Evolutionary conservation across 1,140 invertebrate species (phyloP).

Genomic region (Drosophila repleta): DNA sequence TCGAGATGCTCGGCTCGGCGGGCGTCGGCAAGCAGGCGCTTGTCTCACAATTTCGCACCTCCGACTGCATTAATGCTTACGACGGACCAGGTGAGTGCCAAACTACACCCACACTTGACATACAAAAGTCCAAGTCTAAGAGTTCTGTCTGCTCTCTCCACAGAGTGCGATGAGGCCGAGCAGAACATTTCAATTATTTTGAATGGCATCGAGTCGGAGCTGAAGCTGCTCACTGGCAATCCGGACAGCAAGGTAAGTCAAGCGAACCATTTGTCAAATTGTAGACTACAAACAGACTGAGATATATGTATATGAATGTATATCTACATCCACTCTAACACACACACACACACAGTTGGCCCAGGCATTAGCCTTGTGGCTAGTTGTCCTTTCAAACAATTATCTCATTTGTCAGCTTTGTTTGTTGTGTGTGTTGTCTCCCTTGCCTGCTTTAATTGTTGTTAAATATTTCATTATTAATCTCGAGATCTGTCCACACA

Average conservation of each 20-base stretch:
- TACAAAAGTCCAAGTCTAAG: neutral
- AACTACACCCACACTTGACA: neutral
- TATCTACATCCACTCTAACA: neutral
- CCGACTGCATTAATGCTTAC: conserved; percentile 96
- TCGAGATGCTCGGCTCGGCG: conserved; percentile 92
- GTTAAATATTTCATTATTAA: conserved; percentile 72
- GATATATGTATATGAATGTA: neutral
- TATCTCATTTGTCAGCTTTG: conserved; percentile 2
- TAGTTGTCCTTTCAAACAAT: neutral
- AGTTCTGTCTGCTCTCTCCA: conserved; percentile 45
- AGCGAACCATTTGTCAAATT: conserved; percentile 40
- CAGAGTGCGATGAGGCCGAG: conserved; percentile 89
- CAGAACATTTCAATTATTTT: conserved; percentile 94
- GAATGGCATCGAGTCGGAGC: conserved; percentile 95
- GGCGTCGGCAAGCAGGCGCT: conserved; percentile 96
- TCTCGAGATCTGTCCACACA: conserved; percentile 12
- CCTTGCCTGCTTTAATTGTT: conserved; percentile 55
- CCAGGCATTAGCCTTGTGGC: neutral
- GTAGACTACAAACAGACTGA: neutral
- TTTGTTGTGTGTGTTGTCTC: conserved; percentile 29
- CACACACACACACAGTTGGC: conserved; percentile 1
- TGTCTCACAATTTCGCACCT: conserved; percentile 96
- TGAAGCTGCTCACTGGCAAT: conserved; percentile 88
- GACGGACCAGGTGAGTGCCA: conserved; percentile 89
- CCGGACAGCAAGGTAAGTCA: conserved; percentile 85